Evolutionary conservation across 2,888 invertebrate species (phyloP).

Genomic region (Silvanus unidentatus): DNA sequence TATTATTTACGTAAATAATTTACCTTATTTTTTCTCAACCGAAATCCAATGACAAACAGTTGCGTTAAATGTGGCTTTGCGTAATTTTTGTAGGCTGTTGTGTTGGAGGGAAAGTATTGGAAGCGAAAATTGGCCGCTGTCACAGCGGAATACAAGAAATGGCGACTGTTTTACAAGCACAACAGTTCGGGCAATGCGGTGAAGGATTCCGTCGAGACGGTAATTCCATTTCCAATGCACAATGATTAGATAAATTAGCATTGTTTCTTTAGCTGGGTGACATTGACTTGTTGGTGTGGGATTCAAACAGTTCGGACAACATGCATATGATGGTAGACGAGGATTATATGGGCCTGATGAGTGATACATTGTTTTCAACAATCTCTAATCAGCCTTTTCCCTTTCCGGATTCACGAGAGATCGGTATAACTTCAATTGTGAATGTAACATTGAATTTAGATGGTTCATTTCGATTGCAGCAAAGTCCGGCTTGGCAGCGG

Average conservation of each 20-base stretch:
- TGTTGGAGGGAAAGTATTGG: conserved; percentile 99
- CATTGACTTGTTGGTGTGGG: conserved; percentile 69
- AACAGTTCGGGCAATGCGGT: conserved; percentile 68
- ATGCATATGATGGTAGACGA: conserved; percentile 76
- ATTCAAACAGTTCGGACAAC: conserved; percentile 60
- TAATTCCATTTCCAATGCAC: conserved; percentile 47
- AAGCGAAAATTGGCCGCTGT: conserved; percentile 94
- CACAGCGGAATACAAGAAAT: conserved; percentile 98
- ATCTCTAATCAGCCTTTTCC: conserved; percentile 85
- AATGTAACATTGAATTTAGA: too few species aligned
- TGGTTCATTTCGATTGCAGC: too few species aligned
- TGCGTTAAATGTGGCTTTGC: too few species aligned
- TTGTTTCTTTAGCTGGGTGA: conserved; percentile 56
- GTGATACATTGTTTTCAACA: conserved; percentile 85
- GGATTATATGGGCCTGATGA: conserved; percentile 82
- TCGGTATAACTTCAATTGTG: too few species aligned
- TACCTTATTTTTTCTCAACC: too few species aligned
- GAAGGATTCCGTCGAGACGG: conserved; percentile 71
- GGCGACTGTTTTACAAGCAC: conserved; percentile 88
- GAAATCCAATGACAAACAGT: too few species aligned
- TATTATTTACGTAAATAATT: too few species aligned
- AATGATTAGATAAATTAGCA: neutral
- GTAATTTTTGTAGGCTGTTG: conserved; percentile 77
- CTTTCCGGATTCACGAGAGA: conserved; percentile 95
- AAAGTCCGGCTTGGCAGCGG: conserved; percentile 83